Conservation (phyloP, 2,113 vertebrate species). For the Caretta caretta region DNA sequence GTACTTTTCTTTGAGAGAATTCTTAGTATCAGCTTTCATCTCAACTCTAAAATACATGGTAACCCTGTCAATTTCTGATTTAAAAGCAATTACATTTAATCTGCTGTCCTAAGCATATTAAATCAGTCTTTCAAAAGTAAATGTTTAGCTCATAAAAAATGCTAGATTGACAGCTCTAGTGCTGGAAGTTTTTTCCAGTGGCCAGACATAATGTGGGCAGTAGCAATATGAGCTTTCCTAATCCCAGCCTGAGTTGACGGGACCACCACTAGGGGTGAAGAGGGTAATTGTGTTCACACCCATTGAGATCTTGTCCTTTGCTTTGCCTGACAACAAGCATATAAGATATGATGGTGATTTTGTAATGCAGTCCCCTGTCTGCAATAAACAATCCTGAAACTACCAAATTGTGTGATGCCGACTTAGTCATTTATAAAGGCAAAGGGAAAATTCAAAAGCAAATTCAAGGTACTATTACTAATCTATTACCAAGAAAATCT, state of each 20-base stretch:
- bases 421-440: not conserved
- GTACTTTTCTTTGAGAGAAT: not conserved
- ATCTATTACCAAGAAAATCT: not conserved
- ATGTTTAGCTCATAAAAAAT: not conserved
- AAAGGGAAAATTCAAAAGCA: not conserved
- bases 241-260: not conserved
- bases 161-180: not conserved
- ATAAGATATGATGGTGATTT: not conserved
- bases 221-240: not conserved
- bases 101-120: not conserved
- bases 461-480: not conserved
- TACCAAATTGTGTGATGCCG: not conserved
- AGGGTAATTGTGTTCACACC: not conserved
- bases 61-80: not conserved
- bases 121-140: not conserved
- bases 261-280: not conserved
- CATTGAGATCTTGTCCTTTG: not conserved
- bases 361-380: not conserved
- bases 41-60: not conserved
- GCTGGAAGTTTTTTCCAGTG: not conserved
- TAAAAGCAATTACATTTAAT: not conserved
- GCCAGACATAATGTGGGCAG: not conserved
- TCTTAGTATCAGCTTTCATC: not conserved
- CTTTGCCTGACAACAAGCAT: not conserved
- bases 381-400: not conserved